phyloP scores from a whole-genome alignment of 2,888 invertebrate species.

The Philereme transversata region DNA sequence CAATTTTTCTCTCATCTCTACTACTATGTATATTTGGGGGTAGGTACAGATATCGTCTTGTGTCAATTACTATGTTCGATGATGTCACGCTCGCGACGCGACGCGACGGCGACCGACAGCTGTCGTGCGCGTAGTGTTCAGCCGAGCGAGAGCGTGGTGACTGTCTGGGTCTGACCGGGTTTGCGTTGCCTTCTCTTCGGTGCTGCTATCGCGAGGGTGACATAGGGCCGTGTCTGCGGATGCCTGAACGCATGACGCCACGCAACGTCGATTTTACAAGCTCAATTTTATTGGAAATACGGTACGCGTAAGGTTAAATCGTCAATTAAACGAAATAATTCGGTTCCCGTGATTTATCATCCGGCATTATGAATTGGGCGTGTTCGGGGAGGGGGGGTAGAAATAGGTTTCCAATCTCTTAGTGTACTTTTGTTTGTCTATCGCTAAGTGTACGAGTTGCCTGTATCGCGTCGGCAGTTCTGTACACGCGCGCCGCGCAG shows the following conservation, averaged over 20 bases:
- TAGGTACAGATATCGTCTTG: constrained; percentile 75
- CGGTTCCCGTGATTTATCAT: constrained; percentile 40
- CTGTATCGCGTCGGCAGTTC: constrained; percentile 38
- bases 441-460: constrained; percentile 46
- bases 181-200: constrained; percentile 19
- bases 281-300: constrained; percentile 78
- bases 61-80: constrained; percentile 72
- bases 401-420: constrained; percentile 45
- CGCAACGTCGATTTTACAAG: constrained; percentile 76
- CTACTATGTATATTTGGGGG: constrained; percentile 68
- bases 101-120: constrained; percentile 20
- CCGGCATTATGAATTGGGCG: constrained; percentile 45
- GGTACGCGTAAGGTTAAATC: constrained; percentile 75
- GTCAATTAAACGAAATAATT: constrained; percentile 70
- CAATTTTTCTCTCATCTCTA: constrained; percentile 63
- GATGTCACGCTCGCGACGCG: constrained; percentile 48
- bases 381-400: constrained; percentile 52
- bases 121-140: neutral
- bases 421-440: constrained; percentile 46
- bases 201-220: constrained; percentile 45
- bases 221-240: constrained; percentile 50
- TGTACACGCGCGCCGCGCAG: constrained; percentile 5
- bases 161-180: neutral
- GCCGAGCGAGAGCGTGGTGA: neutral
- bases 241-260: constrained; percentile 55